Evolutionary conservation across 1,140 invertebrate genomes (phyloP).

Genomic region (Pantala flavescens): DNA sequence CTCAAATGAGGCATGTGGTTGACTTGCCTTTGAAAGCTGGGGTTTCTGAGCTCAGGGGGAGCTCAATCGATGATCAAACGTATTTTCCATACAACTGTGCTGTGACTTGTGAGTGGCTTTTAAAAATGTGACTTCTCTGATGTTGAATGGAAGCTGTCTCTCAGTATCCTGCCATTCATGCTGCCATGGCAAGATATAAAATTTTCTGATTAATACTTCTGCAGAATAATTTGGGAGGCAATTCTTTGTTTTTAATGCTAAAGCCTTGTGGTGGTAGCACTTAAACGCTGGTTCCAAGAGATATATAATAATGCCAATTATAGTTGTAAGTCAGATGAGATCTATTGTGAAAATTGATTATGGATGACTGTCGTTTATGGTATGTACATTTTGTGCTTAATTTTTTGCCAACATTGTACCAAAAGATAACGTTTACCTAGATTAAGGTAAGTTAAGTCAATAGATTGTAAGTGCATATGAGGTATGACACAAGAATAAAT

Average conservation of each 20-base stretch:
- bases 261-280: slow-evolving; percentile 12
- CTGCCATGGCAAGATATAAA: slow-evolving; percentile 11
- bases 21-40: not conserved
- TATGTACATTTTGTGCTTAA: slow-evolving; percentile 17
- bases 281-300: not conserved
- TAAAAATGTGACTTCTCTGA: slow-evolving; percentile 16
- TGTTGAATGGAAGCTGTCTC: slow-evolving; percentile 12
- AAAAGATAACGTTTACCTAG: slow-evolving; percentile 17
- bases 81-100: slow-evolving; percentile 15
- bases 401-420: slow-evolving; percentile 17
- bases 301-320: slow-evolving; percentile 14
- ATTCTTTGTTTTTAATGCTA: not conserved
- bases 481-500: not conserved
- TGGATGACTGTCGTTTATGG: slow-evolving; percentile 14
- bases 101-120: slow-evolving; percentile 17
- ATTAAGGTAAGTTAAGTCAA: slow-evolving; percentile 16
- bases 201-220: slow-evolving; percentile 11
- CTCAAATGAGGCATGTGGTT: not conserved
- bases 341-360: not conserved
- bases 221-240: not conserved
- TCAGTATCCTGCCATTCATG: slow-evolving; percentile 6
- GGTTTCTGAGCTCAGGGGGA: not conserved
- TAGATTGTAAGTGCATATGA: slow-evolving; percentile 10
- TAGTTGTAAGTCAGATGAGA: slow-evolving; percentile 14
- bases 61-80: slow-evolving; percentile 9